phyloP scores from a whole-genome alignment of 1,140 invertebrate species.

The Philotrypesis tridentata region DNA sequence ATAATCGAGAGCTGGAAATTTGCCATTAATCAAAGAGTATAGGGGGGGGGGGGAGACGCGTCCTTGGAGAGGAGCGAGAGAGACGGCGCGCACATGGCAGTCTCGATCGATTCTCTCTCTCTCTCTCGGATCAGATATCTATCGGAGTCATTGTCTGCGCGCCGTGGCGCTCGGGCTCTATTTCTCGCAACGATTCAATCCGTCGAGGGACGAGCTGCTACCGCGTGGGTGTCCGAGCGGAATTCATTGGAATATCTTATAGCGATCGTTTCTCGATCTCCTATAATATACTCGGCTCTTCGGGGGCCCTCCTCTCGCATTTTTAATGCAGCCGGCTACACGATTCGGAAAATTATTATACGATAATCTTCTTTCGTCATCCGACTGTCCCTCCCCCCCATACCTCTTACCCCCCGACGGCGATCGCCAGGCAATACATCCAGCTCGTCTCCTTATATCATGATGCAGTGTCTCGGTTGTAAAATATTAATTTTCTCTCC shows the following conservation, averaged over 20 bases:
- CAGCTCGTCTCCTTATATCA: too few species aligned
- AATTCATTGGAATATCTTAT: constrained; percentile 44
- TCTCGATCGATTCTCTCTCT: constrained; percentile 31
- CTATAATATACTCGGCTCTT: too few species aligned
- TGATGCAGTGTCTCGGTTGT: too few species aligned
- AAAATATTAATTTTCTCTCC: too few species aligned
- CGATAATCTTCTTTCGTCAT: constrained; percentile 10
- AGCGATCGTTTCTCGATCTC: constrained; percentile 26
- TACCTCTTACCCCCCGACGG: too few species aligned
- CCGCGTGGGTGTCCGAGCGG: constrained; percentile 41
- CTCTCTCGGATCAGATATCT: constrained; percentile 35
- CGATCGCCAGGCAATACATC: too few species aligned
- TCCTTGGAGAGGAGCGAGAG: too few species aligned
- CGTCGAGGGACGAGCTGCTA: too few species aligned
- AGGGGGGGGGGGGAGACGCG: too few species aligned
- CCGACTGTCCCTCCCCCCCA: too few species aligned
- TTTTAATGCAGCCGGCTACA: background rate
- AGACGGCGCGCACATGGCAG: too few species aligned
- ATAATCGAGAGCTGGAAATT: background rate
- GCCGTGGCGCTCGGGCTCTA: background rate
- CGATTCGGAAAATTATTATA: constrained; percentile 31
- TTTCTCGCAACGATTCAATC: constrained; percentile 24
- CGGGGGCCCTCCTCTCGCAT: background rate
- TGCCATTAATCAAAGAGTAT: background rate
- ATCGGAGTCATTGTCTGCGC: background rate